phyloP scores from a whole-genome alignment of 2,113 vertebrate genomes.

The Coreoperca whiteheadi region DNA sequence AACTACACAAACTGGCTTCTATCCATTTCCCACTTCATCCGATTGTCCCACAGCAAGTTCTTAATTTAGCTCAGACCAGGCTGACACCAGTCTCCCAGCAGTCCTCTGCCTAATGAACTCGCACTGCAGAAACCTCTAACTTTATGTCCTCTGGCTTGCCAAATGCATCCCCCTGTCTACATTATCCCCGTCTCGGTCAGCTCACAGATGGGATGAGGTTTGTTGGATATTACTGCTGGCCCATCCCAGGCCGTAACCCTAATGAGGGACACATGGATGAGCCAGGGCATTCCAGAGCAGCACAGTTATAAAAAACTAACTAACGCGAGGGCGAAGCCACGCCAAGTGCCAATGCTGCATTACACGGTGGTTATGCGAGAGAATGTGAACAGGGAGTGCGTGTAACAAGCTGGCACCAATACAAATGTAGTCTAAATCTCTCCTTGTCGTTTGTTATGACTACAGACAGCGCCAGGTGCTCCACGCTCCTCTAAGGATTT shows the following conservation, averaged over 20 bases:
- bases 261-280: slow-evolving; percentile 73
- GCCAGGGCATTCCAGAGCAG: slow-evolving; percentile 54
- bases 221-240: slow-evolving; percentile 60
- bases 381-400: slow-evolving; percentile 59
- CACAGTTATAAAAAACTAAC: slow-evolving; percentile 45
- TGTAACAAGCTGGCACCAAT: slow-evolving; percentile 75
- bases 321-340: slow-evolving; percentile 30
- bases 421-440: slow-evolving; percentile 79
- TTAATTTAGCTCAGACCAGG: slow-evolving; percentile 58
- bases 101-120: slow-evolving; percentile 72
- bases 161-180: slow-evolving; percentile 61
- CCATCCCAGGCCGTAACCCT: slow-evolving; percentile 65
- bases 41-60: slow-evolving; percentile 44
- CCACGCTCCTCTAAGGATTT: slow-evolving; percentile 67
- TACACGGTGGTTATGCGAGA: slow-evolving; percentile 54
- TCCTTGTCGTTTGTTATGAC: slow-evolving; percentile 79
- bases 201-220: slow-evolving; percentile 72
- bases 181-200: slow-evolving; percentile 63
- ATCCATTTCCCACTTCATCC: slow-evolving; percentile 41
- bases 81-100: slow-evolving; percentile 57
- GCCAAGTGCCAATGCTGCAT: slow-evolving; percentile 58
- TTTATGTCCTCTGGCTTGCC: slow-evolving; percentile 66
- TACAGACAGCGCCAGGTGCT: slow-evolving; percentile 81
- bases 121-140: slow-evolving; percentile 50
- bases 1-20: slow-evolving; percentile 18